phyloP scores from a whole-genome alignment of 2,113 vertebrate genomes.

The Calidris pugnax region DNA sequence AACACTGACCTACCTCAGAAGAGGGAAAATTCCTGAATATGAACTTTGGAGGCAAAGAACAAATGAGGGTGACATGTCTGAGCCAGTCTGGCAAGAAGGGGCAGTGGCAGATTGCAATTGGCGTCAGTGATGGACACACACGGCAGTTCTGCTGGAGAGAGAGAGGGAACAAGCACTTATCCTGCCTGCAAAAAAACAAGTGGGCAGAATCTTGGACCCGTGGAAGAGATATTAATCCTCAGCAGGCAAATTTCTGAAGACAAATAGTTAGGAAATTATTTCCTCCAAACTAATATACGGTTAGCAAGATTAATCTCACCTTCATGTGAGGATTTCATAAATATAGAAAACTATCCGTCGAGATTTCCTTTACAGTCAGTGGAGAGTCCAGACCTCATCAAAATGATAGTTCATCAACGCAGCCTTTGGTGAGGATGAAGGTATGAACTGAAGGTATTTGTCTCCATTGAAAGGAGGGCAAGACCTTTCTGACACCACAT shows the following conservation, averaged over 20 bases:
- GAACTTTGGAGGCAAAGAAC: not conserved
- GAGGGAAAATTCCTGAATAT: not conserved
- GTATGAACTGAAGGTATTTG: not conserved
- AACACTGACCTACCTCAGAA: not conserved
- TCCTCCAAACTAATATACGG: not conserved
- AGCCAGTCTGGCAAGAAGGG: not conserved
- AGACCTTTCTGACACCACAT: not conserved
- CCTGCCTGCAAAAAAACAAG: not conserved
- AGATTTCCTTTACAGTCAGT: not conserved
- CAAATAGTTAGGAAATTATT: not conserved
- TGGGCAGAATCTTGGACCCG: not conserved
- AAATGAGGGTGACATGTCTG: too few relatives aligned
- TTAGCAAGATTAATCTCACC: not conserved
- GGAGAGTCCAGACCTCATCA: not conserved
- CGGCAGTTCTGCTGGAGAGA: not conserved
- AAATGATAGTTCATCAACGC: not conserved
- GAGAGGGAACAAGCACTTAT: not conserved
- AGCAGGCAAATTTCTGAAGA: not conserved
- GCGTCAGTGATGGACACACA: not conserved
- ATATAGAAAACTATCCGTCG: not conserved
- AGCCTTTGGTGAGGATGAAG: not conserved
- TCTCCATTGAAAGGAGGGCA: not conserved
- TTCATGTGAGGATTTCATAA: not conserved
- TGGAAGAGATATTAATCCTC: not conserved
- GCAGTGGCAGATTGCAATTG: not conserved